Conservation (phyloP, 2,113 vertebrate genomes). For the Toxotes jaculatrix region DNA sequence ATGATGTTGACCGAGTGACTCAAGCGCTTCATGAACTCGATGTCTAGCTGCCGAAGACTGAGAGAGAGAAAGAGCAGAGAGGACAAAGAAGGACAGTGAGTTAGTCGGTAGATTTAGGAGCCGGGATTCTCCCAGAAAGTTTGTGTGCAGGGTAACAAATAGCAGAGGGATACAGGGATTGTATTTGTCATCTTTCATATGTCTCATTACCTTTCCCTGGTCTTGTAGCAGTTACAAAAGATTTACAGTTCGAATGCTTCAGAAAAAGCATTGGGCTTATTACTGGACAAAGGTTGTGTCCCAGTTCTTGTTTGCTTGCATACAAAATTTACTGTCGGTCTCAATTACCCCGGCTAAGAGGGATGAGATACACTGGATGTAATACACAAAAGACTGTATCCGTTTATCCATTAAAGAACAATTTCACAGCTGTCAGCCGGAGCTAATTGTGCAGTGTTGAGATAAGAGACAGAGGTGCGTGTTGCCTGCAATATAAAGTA, state of each 20-base stretch:
- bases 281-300: slow-evolving; percentile 40
- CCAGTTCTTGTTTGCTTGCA: slow-evolving; percentile 30
- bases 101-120: background rate
- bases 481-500: slow-evolving; percentile 39
- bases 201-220: slow-evolving; percentile 19
- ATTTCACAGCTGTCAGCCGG: slow-evolving; percentile 63
- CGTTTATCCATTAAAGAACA: slow-evolving; percentile 50
- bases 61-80: background rate
- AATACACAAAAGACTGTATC: slow-evolving; percentile 51
- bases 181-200: slow-evolving; percentile 28
- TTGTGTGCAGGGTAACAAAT: background rate
- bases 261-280: slow-evolving; percentile 34
- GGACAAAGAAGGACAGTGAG: slow-evolving; percentile 8
- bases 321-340: slow-evolving; percentile 35
- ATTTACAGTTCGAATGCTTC: slow-evolving; percentile 10
- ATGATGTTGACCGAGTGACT: slow-evolving; percentile 98
- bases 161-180: background rate
- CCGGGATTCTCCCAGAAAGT: background rate
- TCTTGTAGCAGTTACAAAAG: slow-evolving; percentile 25
- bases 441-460: slow-evolving; percentile 53
- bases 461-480: slow-evolving; percentile 17
- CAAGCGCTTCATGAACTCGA: slow-evolving; percentile 97
- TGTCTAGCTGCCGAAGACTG: slow-evolving; percentile 93
- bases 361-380: slow-evolving; percentile 25
- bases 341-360: slow-evolving; percentile 35